Percentiles rank a stretch among this genome's conserved stretches.
Evolutionary conservation across 2,113 vertebrate species (phyloP).

Genomic region (Oenanthe melanoleuca): DNA sequence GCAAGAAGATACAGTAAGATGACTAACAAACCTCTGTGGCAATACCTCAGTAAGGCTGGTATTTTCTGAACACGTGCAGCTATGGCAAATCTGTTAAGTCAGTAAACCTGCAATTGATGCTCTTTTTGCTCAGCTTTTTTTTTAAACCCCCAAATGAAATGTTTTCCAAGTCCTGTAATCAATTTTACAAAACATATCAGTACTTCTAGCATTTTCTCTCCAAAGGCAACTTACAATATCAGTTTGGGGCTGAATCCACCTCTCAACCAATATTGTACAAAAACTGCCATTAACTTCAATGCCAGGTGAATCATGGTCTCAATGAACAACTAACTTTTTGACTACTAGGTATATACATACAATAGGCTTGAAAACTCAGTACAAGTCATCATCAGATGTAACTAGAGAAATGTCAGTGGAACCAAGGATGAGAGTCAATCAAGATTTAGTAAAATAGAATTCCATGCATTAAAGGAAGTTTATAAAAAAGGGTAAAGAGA

Average conservation of each 20-base stretch:
- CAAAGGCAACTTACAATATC: neutral
- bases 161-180: neutral
- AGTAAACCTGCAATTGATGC: neutral
- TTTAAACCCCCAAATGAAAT: neutral
- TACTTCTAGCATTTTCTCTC: neutral
- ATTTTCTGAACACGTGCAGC: neutral
- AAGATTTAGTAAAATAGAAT: neutral
- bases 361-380: neutral
- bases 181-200: neutral
- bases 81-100: neutral
- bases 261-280: neutral
- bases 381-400: neutral
- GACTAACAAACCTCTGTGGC: neutral
- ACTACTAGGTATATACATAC: neutral
- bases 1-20: conserved; percentile 42
- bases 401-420: neutral
- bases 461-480: neutral
- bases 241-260: neutral
- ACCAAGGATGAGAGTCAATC: neutral
- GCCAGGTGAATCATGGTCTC: neutral
- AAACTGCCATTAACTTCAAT: neutral
- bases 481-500: neutral
- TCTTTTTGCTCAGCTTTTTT: neutral
- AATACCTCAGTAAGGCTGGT: neutral
- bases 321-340: neutral